Conservation (phyloP, 2,113 vertebrate genomes). For the Muntiacus reevesi region DNA sequence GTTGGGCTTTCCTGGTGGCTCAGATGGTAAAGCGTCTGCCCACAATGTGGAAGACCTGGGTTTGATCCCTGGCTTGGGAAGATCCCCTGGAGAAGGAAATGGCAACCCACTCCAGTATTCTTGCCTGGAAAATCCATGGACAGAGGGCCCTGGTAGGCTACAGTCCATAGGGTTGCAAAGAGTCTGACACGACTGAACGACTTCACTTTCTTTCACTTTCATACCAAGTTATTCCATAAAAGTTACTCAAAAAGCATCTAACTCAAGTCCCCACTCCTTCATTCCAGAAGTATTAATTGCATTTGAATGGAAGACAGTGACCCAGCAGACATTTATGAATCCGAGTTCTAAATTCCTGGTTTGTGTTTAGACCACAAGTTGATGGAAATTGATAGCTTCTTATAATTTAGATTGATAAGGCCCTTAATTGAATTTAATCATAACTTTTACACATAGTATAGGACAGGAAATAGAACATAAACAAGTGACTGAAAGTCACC, state of each 20-base stretch:
- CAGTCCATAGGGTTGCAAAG: neutral
- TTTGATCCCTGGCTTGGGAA: neutral
- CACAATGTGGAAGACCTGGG: fast-evolving
- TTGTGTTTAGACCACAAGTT: neutral
- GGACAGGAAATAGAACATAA: neutral
- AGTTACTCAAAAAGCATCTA: neutral
- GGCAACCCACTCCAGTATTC: neutral
- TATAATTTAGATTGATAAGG: neutral
- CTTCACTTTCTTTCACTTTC: neutral
- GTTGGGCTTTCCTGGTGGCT: neutral
- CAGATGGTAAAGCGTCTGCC: neutral
- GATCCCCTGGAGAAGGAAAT: neutral
- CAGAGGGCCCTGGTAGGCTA: neutral
- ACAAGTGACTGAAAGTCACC: neutral
- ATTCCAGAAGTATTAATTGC: neutral
- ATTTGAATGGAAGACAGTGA: neutral
- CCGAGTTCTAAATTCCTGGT: neutral
- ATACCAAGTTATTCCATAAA: neutral
- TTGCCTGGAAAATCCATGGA: neutral
- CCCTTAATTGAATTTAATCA: neutral
- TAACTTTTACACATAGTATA: neutral
- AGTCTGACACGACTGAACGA: neutral
- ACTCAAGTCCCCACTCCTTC: neutral
- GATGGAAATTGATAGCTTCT: neutral
- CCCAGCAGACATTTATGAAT: neutral